Evolutionary conservation across 1,140 invertebrate species (phyloP), one percentile per base, ranked within the genome.

Genomic region (Eriocheir sinensis): DNA sequence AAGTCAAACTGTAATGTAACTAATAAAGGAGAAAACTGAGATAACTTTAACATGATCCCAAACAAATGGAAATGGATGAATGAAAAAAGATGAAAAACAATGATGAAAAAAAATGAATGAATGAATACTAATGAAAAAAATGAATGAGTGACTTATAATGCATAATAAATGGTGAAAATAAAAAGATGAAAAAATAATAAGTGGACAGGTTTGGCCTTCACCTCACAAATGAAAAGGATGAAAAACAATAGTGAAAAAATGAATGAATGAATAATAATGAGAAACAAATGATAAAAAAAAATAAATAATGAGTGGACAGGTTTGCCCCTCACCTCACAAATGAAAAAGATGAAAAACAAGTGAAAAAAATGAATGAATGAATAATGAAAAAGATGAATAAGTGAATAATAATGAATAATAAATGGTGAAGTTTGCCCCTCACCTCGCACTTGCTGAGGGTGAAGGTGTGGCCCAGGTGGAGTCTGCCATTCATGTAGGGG

Each of bases 401-500:
- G n/a, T n/a, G n/a, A 72, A 72, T 72, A 12, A 72, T 72, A 15
- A 21, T 12, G n/a, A 72, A n/a, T n/a, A 15, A 72, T n/a, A 72
- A 72, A 12, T 72, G n/a, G 12, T n/a, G n/a, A 72, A 15, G n/a
- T 15, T 72, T 15, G 15, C 40, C 32, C 4, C 95, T 96, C 96
- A 97, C 97, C 96, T 99, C 99, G 97, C 98, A 99, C 97, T 99
- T 99, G 72, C 99, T 99, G 41, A 99, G 96, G 27, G 99, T 98
- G 97, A 99, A 99, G 9, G 99, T 99, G 96, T 99, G 99, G 0
- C 99, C 99, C 88, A 99, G 97, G 97, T 99, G 99, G 91, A 99
- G 97, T 83, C 98, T 97, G 40, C 99, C 99, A 98, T 99, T 99
- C 99, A 99, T 99, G 96, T 99, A 99, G 0, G 99, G 99, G 97